Evolutionary conservation across 2,888 invertebrate genomes (phyloP).

Genomic region (Augiades crinisus): DNA sequence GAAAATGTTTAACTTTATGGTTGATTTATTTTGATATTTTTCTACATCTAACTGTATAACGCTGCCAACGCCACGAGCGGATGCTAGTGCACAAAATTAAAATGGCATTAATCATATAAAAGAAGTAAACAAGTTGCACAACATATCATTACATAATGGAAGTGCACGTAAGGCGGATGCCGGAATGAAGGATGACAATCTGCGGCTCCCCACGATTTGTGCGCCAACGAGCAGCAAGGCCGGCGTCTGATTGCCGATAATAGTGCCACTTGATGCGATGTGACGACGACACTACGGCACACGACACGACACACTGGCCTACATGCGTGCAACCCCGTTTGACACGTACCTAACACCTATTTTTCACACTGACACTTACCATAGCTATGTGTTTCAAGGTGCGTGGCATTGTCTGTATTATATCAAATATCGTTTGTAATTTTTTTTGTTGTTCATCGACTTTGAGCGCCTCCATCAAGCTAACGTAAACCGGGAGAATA

Average conservation of each 20-base stretch:
- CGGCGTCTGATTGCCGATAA: constrained; percentile 74
- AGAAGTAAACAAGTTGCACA: constrained; percentile 14
- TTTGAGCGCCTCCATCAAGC: too few species aligned
- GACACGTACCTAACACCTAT: not conserved
- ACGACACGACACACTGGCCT: constrained; percentile 62
- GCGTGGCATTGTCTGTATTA: too few species aligned
- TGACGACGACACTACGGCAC: constrained; percentile 36
- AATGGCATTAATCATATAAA: not conserved
- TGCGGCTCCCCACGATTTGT: constrained; percentile 74
- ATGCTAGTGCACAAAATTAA: not conserved
- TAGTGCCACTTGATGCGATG: constrained; percentile 48
- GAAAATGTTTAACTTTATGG: too few species aligned
- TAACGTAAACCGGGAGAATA: too few species aligned
- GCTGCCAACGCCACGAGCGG: not conserved
- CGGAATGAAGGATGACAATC: constrained; percentile 73
- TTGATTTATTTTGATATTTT: too few species aligned
- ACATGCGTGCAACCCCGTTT: constrained; percentile 37
- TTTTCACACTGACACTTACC: not conserved
- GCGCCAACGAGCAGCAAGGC: constrained; percentile 77
- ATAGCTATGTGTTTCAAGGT: not conserved
- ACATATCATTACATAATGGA: constrained; percentile 57
- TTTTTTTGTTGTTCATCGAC: too few species aligned
- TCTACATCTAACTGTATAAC: too few species aligned
- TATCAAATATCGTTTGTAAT: too few species aligned
- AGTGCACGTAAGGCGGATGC: constrained; percentile 73